Base-by-base conservation (phyloP, 2,797 vertebrate species). In the Poecilia gillii region DNA sequence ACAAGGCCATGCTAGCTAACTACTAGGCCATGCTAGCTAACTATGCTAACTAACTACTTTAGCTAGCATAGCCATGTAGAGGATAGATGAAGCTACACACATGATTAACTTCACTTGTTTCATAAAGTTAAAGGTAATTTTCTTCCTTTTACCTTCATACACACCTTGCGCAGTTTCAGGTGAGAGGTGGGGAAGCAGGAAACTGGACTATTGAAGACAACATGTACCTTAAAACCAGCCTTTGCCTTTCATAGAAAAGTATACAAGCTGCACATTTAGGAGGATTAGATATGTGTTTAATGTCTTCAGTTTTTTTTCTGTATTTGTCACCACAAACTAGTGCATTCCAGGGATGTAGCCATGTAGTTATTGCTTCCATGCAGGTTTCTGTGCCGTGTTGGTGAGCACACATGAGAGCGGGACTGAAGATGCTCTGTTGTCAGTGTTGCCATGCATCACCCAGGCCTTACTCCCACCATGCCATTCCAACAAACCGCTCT, bases 371-470 rank as follows among this genome's bases (percentile, higher is more conserved):
- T 39, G 14, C 41, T 68, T 41, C 39, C 7, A 68, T 70, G 11
- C 62, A 68, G 9, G 20, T 70, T 43, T 70, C 47, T 72, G 41
- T 25, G 31, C 18, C 16, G 12, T 43, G 12, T 49, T 3, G 18
- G 31, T 9, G 3, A 55, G 39, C 28, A 45, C 9, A 3, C 4
- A 23, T 43, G 82, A 78, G 90, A 91, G 92, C 93, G 92, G 91
- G 91, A 94, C 81, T 93, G 85, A 90, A 93, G 91, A 88, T 55
- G 82, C 90, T 92, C 86, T 91, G 80, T 46, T 88, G 84, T 94
- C 83, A 85, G 81, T 74, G 83, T 93, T 76, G 88, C 90, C 93
- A 92, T 92, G 87, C 92, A 89, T 91, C 90, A 92, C 91, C 90
- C 91, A 84, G 84, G 82, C 84, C 86, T 89, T 87, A 82, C 83